Evolutionary conservation across 1,140 invertebrate genomes (phyloP), one percentile per base, ranked within the genome.

Genomic region (Arctopsyche grandis): DNA sequence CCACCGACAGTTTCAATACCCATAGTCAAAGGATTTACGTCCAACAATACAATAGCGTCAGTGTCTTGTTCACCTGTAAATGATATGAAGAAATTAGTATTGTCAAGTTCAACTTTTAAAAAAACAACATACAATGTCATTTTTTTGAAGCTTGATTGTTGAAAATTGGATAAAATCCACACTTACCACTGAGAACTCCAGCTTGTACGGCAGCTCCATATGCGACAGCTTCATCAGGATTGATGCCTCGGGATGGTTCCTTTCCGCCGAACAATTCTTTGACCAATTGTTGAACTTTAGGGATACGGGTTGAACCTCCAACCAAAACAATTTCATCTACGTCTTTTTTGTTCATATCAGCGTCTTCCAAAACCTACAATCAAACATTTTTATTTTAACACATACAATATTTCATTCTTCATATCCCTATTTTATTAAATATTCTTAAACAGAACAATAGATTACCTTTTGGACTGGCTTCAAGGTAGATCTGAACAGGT

Each of bases 1-100:
- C 98, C 98, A 79, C 98, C 98, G 77, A 99, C 98, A 80, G 98
- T 99, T 90, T 99, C 98, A 85, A 99, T 99, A 89, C 98, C 98
- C 92, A 99, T 93, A 77, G 98, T 99, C 66, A 99, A 89, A 83
- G 98, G 98, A 85, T 99, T 99, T 56, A 99, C 98, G 86, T 99
- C 98, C 52, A 99, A 90, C 79, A 99, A 91, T 5, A 99, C 97
- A 82, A 99, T 95, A 73, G 98, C 98, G 83, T 97, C 97, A 0
- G 97, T 98, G 85, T 98, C 96, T 87, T 96, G 94, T 93, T 97
- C 96, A 58, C 94, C 91, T 81, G 76, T 44, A 56, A 75, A 66
- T n/a, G n/a, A 38, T 38, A 38, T 38, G 7, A 38, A 38, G 1
- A 46, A 69, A 77, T 14, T 21, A 80, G 7, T 19, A 71, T 26